phyloP scores from a whole-genome alignment of 2,888 invertebrate species.

The Didymodactylos carnosus region DNA sequence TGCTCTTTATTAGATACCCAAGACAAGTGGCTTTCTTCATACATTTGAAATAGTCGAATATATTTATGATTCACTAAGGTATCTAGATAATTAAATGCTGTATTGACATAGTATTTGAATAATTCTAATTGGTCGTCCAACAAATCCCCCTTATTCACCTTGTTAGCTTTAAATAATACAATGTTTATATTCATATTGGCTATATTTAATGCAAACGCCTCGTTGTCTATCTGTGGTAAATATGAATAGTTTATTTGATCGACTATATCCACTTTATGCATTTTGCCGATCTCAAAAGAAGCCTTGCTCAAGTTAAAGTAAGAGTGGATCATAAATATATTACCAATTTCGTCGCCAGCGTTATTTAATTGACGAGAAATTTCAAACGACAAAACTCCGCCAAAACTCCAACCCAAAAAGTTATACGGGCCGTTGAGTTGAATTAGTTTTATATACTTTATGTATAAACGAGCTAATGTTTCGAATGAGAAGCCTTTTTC shows the following conservation, averaged over 20 bases:
- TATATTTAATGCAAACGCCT: not conserved
- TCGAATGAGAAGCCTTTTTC: not conserved
- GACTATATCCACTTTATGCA: not conserved
- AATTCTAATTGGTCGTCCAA: not conserved
- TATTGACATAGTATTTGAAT: not conserved
- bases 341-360: not conserved
- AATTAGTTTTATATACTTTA: not conserved
- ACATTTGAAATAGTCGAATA: not conserved
- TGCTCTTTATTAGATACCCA: not conserved
- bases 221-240: not conserved
- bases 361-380: not conserved
- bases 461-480: not conserved
- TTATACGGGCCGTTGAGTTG: not conserved
- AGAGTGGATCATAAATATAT: not conserved
- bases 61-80: not conserved
- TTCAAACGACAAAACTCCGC: not conserved
- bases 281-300: not conserved
- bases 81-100: not conserved
- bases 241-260: not conserved
- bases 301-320: not conserved
- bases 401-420: constrained; percentile 2
- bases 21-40: not conserved
- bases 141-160: not conserved
- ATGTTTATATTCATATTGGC: not conserved
- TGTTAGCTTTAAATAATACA: not conserved